Evolutionary conservation across 2,113 vertebrate species (phyloP).

Genomic region (Platichthys stellatus): DNA sequence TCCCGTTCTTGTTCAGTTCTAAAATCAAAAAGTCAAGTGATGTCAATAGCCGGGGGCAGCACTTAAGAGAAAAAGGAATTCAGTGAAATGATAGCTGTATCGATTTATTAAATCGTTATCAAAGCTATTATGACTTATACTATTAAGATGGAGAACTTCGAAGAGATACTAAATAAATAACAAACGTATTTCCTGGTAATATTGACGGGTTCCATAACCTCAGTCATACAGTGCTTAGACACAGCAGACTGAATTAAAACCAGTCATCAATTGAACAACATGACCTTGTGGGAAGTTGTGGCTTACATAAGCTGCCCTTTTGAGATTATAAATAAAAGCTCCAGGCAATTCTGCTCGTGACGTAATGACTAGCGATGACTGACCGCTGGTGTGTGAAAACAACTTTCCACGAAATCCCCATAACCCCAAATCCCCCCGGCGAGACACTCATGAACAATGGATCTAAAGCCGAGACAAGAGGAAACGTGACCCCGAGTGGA

Average conservation of each 20-base stretch:
- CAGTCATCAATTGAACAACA: conserved; percentile 13
- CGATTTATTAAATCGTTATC: not conserved
- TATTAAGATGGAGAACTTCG: not conserved
- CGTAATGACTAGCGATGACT: conserved; percentile 17
- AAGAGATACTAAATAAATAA: conserved; percentile 10
- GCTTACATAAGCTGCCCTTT: conserved; percentile 49
- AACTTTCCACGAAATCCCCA: conserved; percentile 21
- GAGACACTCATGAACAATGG: conserved; percentile 6
- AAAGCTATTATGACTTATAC: not conserved
- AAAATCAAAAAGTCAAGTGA: conserved; percentile 38
- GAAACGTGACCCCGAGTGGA: conserved; percentile 2
- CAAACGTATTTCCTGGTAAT: not conserved
- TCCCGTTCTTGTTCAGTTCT: conserved; percentile 28
- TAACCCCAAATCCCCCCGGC: conserved; percentile 6
- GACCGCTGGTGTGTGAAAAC: not conserved
- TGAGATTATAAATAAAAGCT: conserved; percentile 37
- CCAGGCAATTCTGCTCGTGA: conserved; percentile 12
- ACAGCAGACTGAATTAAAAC: conserved; percentile 18
- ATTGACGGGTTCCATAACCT: not conserved
- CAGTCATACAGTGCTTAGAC: no score
- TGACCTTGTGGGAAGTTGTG: conserved; percentile 44
- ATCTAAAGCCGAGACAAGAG: not conserved
- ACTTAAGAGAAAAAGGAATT: no score
- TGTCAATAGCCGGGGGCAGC: conserved; percentile 12
- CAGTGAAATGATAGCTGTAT: not conserved